phyloP scores from a whole-genome alignment of 2,113 vertebrate genomes.

The Puntigrus tetrazona region DNA sequence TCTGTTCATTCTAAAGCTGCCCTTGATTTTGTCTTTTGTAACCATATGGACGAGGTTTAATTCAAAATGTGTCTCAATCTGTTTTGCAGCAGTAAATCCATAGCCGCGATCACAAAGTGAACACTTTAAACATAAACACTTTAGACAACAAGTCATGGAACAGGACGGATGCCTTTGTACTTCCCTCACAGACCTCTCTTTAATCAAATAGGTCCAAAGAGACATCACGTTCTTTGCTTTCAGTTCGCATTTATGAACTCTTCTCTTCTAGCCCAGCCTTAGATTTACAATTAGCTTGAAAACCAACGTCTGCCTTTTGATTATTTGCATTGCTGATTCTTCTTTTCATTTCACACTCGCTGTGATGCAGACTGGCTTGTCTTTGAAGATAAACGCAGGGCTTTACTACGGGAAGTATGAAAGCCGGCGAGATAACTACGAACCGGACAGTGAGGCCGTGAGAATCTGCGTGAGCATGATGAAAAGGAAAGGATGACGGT shows the following conservation, averaged over 20 bases:
- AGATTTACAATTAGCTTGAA: slow-evolving; percentile 18
- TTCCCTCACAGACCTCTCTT: neutral
- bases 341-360: neutral
- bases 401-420: neutral
- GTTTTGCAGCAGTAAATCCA: neutral
- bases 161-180: neutral
- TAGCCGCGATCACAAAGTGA: neutral
- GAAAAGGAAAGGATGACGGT: neutral
- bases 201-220: neutral
- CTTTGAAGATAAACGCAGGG: slow-evolving; percentile 17
- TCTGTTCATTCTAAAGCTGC: neutral
- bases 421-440: neutral
- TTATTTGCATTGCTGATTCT: neutral
- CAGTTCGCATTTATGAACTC: neutral
- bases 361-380: slow-evolving; percentile 8
- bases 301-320: neutral
- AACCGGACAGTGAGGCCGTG: neutral
- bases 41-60: neutral
- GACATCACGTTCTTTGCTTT: neutral
- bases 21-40: neutral
- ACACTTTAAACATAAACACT: neutral
- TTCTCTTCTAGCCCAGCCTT: neutral
- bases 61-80: neutral
- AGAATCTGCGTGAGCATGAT: neutral
- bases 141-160: neutral